A percentile compares a stretch with the other conserved stretches of the same genome.
Conservation (phyloP, 2,888 invertebrate genomes). For the Leucophenga montana region DNA sequence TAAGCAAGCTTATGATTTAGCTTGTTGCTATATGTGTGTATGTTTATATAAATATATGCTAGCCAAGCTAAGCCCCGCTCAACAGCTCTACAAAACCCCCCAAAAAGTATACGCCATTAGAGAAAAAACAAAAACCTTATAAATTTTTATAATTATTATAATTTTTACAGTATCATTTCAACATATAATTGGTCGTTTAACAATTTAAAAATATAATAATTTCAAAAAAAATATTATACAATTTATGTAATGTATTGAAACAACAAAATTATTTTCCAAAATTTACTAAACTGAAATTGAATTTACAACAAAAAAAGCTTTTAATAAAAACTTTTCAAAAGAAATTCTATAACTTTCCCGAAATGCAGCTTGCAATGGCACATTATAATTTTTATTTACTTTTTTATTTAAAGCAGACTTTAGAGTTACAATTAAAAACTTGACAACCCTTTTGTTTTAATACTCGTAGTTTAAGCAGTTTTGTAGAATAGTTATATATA, state of each 20-base stretch:
- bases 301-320: neutral
- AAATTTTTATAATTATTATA: constrained; percentile 51
- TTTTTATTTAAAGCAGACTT: no score
- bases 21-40: constrained; percentile 42
- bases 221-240: no score
- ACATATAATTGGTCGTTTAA: constrained; percentile 58
- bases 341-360: constrained; percentile 58
- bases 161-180: constrained; percentile 41
- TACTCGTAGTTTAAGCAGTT: no score
- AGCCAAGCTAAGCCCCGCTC: constrained; percentile 44
- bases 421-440: no score
- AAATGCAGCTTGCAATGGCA: constrained; percentile 47
- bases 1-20: constrained; percentile 43
- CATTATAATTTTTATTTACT: constrained; percentile 5
- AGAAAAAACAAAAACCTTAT: constrained; percentile 40
- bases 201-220: constrained; percentile 1
- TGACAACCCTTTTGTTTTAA: no score
- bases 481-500: no score
- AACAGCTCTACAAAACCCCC: constrained; percentile 52
- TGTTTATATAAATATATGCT: no score
- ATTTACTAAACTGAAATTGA: constrained; percentile 15
- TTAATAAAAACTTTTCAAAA: constrained; percentile 37
- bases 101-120: constrained; percentile 57
- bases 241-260: neutral
- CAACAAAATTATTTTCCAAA: constrained; percentile 12